Evolutionary conservation across 2,797 vertebrate species (phyloP).

Genomic region (Toxotes lorentzi): DNA sequence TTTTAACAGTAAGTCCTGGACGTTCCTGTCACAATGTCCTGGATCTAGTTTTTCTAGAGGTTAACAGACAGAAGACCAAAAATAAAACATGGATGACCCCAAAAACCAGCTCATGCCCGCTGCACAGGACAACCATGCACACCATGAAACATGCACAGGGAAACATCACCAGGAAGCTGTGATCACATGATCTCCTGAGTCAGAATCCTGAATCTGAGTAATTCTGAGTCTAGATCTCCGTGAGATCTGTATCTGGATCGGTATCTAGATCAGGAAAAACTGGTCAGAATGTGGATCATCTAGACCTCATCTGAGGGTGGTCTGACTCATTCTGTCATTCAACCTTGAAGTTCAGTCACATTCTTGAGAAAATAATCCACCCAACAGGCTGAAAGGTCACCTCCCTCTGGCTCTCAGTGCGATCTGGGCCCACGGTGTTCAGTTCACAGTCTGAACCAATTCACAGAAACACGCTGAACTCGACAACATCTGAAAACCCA

Average conservation of each 20-base stretch:
- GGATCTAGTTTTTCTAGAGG: not conserved
- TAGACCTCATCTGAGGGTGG: not conserved
- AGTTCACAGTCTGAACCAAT: too few relatives aligned
- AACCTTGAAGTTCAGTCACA: too few relatives aligned
- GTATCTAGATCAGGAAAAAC: not conserved
- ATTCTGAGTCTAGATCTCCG: not conserved
- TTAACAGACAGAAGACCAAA: conserved; percentile 15
- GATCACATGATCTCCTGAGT: not conserved
- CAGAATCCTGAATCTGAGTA: not conserved
- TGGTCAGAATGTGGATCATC: not conserved
- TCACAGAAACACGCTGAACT: too few relatives aligned
- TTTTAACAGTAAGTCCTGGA: not conserved
- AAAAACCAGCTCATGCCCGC: conserved; percentile 48
- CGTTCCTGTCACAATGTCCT: not conserved
- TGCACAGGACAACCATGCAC: conserved; percentile 63
- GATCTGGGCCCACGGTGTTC: too few relatives aligned
- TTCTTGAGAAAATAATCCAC: too few relatives aligned
- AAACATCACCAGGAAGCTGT: not conserved
- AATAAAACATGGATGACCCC: conserved; percentile 43
- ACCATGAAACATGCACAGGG: conserved; percentile 65
- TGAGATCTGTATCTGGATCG: not conserved
- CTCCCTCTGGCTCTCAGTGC: too few relatives aligned
- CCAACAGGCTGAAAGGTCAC: too few relatives aligned
- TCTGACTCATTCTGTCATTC: not conserved
- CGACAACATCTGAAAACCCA: too few relatives aligned